A percentile compares a stretch with the other conserved stretches of the same genome.
phyloP scores from a whole-genome alignment of 2,888 invertebrate species.

The Caenorhabditis sp. region DNA sequence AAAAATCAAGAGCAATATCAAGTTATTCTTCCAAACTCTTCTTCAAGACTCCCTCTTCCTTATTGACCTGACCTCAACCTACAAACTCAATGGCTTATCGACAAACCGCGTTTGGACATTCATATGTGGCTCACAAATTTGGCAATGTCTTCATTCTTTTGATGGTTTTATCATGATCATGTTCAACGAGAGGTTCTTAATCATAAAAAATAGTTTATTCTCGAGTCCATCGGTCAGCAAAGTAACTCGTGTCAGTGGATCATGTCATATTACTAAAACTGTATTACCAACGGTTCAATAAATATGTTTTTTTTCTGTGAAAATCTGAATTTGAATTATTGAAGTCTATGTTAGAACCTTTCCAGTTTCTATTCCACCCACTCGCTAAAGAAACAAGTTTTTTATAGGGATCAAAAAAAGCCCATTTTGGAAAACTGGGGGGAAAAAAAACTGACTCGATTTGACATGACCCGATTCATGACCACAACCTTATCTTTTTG shows the following conservation, averaged over 20 bases:
- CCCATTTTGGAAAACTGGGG: no score
- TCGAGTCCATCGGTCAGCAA: not conserved
- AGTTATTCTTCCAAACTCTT: slow-evolving; percentile 22
- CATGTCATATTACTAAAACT: no score
- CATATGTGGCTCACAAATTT: slow-evolving; percentile 12
- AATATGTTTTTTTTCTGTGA: not conserved
- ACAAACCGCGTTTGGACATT: slow-evolving; percentile 12
- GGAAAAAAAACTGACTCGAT: no score
- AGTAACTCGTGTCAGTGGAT: not conserved
- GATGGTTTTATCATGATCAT: slow-evolving; percentile 25
- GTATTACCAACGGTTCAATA: not conserved
- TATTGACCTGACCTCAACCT: slow-evolving; percentile 26
- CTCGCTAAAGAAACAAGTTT: no score
- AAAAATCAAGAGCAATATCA: slow-evolving; percentile 20
- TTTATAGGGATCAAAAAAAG: no score
- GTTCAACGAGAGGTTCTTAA: slow-evolving; percentile 20
- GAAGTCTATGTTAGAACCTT: no score
- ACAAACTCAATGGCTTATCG: slow-evolving; percentile 7
- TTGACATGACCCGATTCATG: no score
- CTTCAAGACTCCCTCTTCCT: slow-evolving; percentile 23
- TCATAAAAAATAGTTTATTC: slow-evolving; percentile 2
- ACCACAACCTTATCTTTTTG: no score
- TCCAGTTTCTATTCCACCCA: no score
- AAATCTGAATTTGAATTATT: no score
- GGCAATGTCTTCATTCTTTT: slow-evolving; percentile 21